These are phyloP conservation scores for Drosophila rhopaloa DNA, from an alignment of 1,140 invertebrate genomes.

Conservation along the genomic window DNA sequence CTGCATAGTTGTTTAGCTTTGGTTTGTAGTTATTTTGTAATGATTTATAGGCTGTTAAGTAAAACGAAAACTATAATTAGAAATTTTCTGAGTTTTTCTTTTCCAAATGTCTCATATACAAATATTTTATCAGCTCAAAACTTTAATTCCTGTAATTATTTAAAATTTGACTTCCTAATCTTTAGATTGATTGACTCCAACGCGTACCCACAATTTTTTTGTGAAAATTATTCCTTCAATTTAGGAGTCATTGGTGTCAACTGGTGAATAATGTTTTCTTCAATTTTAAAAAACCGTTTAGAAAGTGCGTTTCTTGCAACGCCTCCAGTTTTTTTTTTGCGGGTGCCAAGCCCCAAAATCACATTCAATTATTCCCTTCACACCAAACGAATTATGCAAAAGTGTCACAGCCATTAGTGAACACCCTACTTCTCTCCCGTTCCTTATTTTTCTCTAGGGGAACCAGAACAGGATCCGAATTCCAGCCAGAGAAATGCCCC, in stretches of 20 bases:
- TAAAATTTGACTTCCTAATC: background rate
- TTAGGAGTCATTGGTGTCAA: slow-evolving; percentile 33
- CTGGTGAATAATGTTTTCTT: slow-evolving; percentile 32
- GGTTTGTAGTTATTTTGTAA: background rate
- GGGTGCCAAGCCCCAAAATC: slow-evolving; percentile 57
- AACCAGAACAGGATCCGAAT: slow-evolving; percentile 3
- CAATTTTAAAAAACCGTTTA: slow-evolving; percentile 36
- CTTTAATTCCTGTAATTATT: too few relatives aligned
- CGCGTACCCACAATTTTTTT: background rate
- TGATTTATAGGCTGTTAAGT: too few relatives aligned
- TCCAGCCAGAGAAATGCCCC: slow-evolving; percentile 12
- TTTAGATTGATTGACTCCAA: slow-evolving; percentile 22
- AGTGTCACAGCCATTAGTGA: slow-evolving; percentile 15
- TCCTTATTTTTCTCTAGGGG: slow-evolving; percentile 17
- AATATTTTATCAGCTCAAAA: too few relatives aligned
- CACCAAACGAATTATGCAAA: slow-evolving; percentile 67
- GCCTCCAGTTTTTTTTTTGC: slow-evolving; percentile 38
- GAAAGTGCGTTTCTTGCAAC: slow-evolving; percentile 48
- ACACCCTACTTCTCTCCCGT: background rate
- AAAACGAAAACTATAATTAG: too few relatives aligned
- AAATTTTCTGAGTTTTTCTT: background rate
- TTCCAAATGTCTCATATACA: background rate
- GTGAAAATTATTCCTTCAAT: slow-evolving; percentile 32
- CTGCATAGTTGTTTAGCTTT: background rate
- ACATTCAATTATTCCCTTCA: slow-evolving; percentile 35